These are phyloP conservation scores for Brachypodius melanocephalos DNA, from an alignment of 2,113 vertebrate genomes.

Conservation along the genomic window DNA sequence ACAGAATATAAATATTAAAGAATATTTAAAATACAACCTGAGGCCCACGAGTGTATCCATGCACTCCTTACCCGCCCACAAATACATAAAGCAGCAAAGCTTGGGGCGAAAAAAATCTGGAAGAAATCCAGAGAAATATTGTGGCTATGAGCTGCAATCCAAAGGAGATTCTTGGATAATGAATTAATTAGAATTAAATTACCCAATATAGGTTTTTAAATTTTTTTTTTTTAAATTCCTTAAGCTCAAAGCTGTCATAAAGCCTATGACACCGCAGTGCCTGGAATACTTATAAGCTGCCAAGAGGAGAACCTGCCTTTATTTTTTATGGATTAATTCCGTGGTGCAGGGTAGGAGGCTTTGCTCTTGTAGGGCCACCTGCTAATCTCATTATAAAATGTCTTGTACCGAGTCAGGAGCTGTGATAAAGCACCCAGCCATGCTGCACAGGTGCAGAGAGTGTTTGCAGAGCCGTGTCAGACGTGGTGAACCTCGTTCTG, in stretches of 20 bases:
- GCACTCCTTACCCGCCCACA: background rate
- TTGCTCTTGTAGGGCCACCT: conserved; percentile 1
- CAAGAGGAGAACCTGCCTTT: background rate
- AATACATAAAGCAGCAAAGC: background rate
- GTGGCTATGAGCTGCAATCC: background rate
- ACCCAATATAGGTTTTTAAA: background rate
- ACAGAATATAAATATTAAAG: background rate
- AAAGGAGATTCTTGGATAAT: background rate
- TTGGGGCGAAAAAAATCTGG: background rate
- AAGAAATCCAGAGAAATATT: background rate
- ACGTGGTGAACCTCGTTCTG: background rate
- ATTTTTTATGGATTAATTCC: conserved; percentile 54
- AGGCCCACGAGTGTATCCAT: background rate
- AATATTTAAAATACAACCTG: background rate
- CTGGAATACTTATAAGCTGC: background rate
- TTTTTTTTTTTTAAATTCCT: background rate
- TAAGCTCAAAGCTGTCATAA: conserved; percentile 4
- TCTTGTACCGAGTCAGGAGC: background rate
- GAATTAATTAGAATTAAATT: background rate
- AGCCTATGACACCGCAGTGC: background rate
- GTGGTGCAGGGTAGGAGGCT: background rate
- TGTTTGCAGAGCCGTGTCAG: background rate
- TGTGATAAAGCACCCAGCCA: background rate
- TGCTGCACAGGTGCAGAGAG: background rate
- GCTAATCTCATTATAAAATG: conserved; percentile 23